Percentiles rank a stretch among this genome's conserved stretches.
Evolutionary conservation across 2,888 invertebrate genomes (phyloP).

Genomic region (Euzetes globulus): DNA sequence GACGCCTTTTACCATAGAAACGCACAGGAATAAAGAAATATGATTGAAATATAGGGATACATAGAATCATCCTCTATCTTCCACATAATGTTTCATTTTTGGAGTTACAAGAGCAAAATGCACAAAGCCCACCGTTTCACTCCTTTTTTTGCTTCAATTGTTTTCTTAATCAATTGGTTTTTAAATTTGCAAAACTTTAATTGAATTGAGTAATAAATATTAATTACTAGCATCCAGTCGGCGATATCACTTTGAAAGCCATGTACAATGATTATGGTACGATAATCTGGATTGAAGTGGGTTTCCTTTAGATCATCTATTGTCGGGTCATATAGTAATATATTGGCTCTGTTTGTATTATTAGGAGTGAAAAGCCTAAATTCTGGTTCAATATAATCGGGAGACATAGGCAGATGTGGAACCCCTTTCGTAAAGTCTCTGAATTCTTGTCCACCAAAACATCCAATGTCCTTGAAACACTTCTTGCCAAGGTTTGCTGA

Average conservation of each 20-base stretch:
- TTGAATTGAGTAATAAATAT: too few relatives aligned
- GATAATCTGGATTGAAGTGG: background rate
- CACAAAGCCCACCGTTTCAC: background rate
- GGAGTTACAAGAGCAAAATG: too few relatives aligned
- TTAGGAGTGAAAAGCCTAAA: background rate
- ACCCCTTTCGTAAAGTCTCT: background rate
- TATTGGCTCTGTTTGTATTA: background rate
- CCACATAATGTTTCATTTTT: background rate
- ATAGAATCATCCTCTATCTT: background rate
- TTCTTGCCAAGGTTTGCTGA: background rate
- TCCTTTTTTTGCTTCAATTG: too few relatives aligned
- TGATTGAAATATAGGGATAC: too few relatives aligned
- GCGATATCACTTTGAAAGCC: background rate
- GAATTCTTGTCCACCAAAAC: background rate
- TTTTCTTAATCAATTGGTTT: too few relatives aligned
- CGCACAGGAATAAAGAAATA: too few relatives aligned
- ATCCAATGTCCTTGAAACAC: background rate
- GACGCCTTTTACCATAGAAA: too few relatives aligned
- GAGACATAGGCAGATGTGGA: background rate
- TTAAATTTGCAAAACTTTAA: too few relatives aligned
- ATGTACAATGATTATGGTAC: background rate
- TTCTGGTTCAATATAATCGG: background rate
- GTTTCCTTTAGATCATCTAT: background rate
- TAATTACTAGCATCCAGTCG: background rate
- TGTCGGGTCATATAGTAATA: background rate